Percentiles rank a stretch among this genome's conserved stretches.
Evolutionary conservation across 2,113 vertebrate genomes (phyloP).

Genomic region (Felis catus): DNA sequence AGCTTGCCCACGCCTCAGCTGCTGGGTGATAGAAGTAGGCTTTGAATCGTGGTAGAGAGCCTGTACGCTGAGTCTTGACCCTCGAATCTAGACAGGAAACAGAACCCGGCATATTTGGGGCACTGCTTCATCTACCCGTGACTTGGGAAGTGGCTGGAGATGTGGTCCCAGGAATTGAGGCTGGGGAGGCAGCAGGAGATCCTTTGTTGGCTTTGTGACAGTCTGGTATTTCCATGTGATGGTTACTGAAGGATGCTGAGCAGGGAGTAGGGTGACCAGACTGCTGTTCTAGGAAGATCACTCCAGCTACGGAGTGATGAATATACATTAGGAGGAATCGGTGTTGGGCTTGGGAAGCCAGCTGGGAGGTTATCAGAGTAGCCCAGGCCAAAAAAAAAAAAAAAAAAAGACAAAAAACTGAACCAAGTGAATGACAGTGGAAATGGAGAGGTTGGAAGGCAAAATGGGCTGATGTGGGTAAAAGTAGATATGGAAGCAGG

Average conservation of each 20-base stretch:
- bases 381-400: neutral
- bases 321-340: neutral
- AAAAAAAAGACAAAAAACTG: neutral
- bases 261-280: neutral
- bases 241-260: neutral
- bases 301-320: neutral
- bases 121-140: neutral
- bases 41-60: neutral
- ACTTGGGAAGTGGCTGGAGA: neutral
- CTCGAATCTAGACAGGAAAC: neutral
- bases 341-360: neutral
- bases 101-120: rapidly evolving
- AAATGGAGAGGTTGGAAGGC: neutral
- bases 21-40: too few species aligned
- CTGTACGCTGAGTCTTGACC: neutral
- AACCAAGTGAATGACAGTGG: neutral
- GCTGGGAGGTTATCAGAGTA: neutral
- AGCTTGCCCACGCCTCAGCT: too few species aligned
- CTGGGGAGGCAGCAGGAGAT: neutral
- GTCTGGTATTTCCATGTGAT: too few species aligned
- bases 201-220: neutral
- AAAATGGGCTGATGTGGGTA: neutral
- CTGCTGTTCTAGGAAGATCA: neutral
- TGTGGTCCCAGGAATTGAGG: neutral
- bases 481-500: neutral